A percentile compares a stretch with the other conserved stretches of the same genome.
phyloP scores from a whole-genome alignment of 2,797 vertebrate genomes.

The Poeciliopsis infans region DNA sequence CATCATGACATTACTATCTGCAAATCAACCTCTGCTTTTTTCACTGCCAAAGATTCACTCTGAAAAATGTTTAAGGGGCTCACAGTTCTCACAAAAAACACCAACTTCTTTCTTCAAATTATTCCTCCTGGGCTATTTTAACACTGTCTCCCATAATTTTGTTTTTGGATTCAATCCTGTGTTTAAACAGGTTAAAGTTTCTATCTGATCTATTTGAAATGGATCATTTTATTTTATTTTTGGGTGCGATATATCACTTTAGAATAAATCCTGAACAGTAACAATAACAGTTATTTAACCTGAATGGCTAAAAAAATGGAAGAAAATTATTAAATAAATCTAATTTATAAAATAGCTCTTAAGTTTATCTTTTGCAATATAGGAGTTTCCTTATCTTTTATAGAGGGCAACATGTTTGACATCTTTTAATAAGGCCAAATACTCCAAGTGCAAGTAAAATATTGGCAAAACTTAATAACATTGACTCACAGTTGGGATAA shows the following conservation, averaged over 20 bases:
- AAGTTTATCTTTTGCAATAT: not conserved
- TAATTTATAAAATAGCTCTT: not conserved
- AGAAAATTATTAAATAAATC: not conserved
- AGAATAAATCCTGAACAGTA: not conserved
- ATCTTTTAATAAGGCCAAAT: not conserved
- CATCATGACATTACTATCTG: slow-evolving; percentile 79
- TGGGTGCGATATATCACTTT: not conserved
- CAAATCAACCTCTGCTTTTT: slow-evolving; percentile 68
- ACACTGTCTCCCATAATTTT: not conserved
- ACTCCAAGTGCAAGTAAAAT: not conserved
- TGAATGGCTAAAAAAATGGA: not conserved
- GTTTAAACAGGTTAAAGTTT: not conserved
- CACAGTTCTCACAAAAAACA: slow-evolving; percentile 40
- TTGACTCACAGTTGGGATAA: not conserved
- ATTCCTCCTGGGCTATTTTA: not conserved
- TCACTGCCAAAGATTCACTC: slow-evolving; percentile 51
- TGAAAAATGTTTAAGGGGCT: slow-evolving; percentile 53
- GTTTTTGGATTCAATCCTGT: not conserved
- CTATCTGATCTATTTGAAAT: not conserved
- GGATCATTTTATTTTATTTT: not conserved
- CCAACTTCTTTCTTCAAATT: not conserved
- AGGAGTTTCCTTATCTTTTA: not conserved
- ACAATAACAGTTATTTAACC: not conserved
- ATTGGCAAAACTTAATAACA: not conserved
- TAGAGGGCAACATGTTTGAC: not conserved